Base-by-base conservation (phyloP, 1,140 invertebrate species). In the Diploscapter pachys region DNA sequence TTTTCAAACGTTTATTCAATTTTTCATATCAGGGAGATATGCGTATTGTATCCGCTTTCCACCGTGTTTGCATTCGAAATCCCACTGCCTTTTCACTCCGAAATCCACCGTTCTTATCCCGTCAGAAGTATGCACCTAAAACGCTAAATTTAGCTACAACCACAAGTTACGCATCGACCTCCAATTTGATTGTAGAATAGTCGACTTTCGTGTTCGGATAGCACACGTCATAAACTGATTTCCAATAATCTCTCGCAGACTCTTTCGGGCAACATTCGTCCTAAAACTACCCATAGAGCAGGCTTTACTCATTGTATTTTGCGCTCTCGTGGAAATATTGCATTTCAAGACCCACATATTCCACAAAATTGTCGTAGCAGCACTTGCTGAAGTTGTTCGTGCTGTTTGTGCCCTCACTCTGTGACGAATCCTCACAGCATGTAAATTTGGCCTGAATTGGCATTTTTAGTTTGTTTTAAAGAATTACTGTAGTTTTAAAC, bases 161-260 rank as follows among this genome's bases (percentile, higher is more conserved):
- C 31, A 31, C 31, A 31, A 31, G 31, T 31, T 59, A 59, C 9
- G 13, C 57, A 6, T 55, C 72, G 55, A 72, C 75, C 69, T 76
- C 75, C 49, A 83, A 80, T 71, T 73, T 79, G 48, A 84, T 76
- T 3, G 68, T 72, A 57, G 73, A 81, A 55, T 85, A 73, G 65
- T 85, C 83, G 57, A 83, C 72, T 4, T 80, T 64, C 13, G 85
- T 80, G 63, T 84, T 80, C 5, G 83, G 83, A 53, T 85, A 73
- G 65, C 83, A 85, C 9, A 85, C 68, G 55, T 85, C 83, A 67
- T 84, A 79, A 6, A 85, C 79, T 13, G 63, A 59, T 52, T 71
- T 66, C 83, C 83, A 85, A 54, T 85, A 83, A 6, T 71, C 49
- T 31, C 13, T 49, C 9, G 81, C 79, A 62, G 76, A 79, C 5